Evolutionary conservation across 2,797 vertebrate species (phyloP).

Genomic region (Hippocampus kuda): DNA sequence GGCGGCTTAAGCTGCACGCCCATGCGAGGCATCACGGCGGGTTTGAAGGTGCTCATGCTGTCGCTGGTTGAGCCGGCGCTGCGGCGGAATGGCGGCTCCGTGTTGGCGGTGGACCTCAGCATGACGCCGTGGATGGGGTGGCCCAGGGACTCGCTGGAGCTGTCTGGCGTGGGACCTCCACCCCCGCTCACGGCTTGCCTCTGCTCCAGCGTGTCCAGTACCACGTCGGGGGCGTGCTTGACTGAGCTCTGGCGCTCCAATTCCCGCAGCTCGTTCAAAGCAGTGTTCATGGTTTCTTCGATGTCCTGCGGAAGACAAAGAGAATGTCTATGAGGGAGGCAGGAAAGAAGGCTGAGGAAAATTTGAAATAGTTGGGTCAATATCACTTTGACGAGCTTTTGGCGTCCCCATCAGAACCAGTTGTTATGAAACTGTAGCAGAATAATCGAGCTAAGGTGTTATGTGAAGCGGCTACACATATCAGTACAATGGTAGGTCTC

Average conservation of each 20-base stretch:
- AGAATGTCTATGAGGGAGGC: constrained; percentile 1
- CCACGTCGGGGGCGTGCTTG: constrained; percentile 93
- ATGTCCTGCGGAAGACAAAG: constrained; percentile 76
- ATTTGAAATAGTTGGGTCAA: not conserved
- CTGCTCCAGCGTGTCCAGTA: constrained; percentile 95
- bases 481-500: too few relatives aligned
- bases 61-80: constrained; percentile 87
- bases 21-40: constrained; percentile 86
- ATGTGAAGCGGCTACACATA: too few relatives aligned
- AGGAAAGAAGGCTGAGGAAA: not conserved
- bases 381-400: not conserved
- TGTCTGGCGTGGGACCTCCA: constrained; percentile 68
- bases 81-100: constrained; percentile 78
- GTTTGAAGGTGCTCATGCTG: constrained; percentile 95
- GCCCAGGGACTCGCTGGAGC: constrained; percentile 75
- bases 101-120: constrained; percentile 65
- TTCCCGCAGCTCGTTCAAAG: constrained; percentile 92
- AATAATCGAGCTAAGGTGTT: too few relatives aligned
- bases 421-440: not conserved
- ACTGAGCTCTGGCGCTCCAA: constrained; percentile 92
- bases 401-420: not conserved
- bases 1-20: constrained; percentile 96
- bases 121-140: constrained; percentile 65
- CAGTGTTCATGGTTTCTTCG: constrained; percentile 97
- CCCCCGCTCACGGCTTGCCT: constrained; percentile 71